Evolutionary conservation across 35 echinoderm and acorn worm species (phyloP).

Genomic region (Hemicentrotus pulcherrimus): DNA sequence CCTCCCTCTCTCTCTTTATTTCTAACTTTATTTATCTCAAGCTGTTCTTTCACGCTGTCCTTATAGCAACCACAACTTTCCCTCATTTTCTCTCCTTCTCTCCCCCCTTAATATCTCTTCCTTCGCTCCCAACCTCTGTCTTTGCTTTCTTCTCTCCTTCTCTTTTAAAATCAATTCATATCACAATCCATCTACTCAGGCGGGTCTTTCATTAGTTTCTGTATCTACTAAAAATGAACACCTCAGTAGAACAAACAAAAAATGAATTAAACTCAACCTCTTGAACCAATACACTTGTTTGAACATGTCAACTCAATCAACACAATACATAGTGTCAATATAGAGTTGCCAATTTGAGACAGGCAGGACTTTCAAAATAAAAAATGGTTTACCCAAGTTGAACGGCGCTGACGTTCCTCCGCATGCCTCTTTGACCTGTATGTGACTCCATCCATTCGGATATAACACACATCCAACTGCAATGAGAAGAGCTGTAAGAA

Average conservation of each 20-base stretch:
- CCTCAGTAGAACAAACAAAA: background rate
- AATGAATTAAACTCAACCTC: background rate
- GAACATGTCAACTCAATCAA: background rate
- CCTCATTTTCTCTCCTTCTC: background rate
- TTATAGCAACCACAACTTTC: background rate
- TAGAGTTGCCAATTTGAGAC: background rate
- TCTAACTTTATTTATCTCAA: no score
- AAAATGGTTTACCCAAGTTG: background rate
- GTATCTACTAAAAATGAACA: background rate
- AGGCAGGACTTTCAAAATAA: background rate
- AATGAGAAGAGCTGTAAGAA: slow-evolving; percentile 21
- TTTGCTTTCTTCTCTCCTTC: background rate
- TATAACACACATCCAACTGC: slow-evolving; percentile 42
- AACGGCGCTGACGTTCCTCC: slow-evolving; percentile 22
- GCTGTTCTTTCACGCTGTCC: background rate
- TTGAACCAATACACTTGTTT: background rate
- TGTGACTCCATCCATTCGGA: slow-evolving; percentile 3
- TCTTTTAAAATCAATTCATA: background rate
- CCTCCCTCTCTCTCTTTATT: background rate
- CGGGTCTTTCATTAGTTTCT: background rate
- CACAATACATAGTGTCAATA: background rate
- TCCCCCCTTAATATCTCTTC: background rate
- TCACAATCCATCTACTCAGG: background rate
- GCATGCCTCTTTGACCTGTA: slow-evolving; percentile 19
- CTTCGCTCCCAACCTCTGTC: background rate